Percentiles rank a stretch among this genome's conserved stretches.
Conservation (phyloP, 2,888 invertebrate genomes). For the Achlya flavicornis region DNA sequence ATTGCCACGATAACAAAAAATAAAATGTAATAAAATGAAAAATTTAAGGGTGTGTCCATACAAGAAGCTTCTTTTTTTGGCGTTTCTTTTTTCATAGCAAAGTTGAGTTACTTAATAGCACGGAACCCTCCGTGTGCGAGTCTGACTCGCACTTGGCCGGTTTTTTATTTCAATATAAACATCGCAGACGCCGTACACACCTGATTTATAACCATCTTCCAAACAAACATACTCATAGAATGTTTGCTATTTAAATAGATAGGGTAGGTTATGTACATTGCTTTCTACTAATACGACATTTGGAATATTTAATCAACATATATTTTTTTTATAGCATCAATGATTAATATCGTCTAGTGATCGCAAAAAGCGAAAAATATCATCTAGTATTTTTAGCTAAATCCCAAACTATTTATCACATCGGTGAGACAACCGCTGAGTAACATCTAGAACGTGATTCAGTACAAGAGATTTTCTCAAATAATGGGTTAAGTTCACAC, state of each 20-base stretch:
- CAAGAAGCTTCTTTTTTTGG: no score
- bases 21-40: no score
- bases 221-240: background rate
- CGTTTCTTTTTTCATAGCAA: no score
- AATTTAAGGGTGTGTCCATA: no score
- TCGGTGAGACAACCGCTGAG: constrained; percentile 22
- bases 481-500: constrained; percentile 57
- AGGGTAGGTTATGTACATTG: background rate
- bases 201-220: constrained; percentile 13
- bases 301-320: no score
- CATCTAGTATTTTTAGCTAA: background rate
- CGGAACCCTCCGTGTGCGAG: no score
- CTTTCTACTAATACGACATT: background rate
- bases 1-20: no score
- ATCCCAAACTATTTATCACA: constrained; percentile 23
- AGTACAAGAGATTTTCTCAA: constrained; percentile 38
- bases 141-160: no score
- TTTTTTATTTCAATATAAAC: constrained; percentile 40
- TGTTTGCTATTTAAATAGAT: background rate
- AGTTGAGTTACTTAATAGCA: no score
- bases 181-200: constrained; percentile 29
- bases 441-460: constrained; percentile 31
- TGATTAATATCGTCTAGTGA: no score
- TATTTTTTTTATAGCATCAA: no score
- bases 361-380: background rate